Evolutionary conservation across 1,140 invertebrate species (phyloP).

Genomic region (Stenopsyche tienmushanensis): DNA sequence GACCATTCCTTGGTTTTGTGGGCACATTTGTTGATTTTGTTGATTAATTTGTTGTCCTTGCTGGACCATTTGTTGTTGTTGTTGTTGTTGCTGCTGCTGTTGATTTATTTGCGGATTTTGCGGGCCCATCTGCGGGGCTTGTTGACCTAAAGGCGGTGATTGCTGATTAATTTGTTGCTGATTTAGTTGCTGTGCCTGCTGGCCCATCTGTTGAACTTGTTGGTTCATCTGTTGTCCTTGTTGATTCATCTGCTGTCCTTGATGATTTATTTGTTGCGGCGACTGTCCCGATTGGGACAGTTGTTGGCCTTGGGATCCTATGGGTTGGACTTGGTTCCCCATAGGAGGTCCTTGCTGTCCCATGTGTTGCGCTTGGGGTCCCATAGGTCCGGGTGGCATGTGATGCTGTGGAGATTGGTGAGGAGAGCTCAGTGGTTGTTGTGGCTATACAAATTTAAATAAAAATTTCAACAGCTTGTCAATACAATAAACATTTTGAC

Average conservation of each 20-base stretch:
- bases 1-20: slow-evolving; percentile 18
- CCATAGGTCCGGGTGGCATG: slow-evolving; percentile 46
- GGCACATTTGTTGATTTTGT: slow-evolving; percentile 42
- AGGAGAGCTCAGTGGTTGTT: slow-evolving; percentile 35
- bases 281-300: slow-evolving; percentile 52
- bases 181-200: slow-evolving; percentile 31
- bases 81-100: slow-evolving; percentile 49
- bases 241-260: slow-evolving; percentile 41
- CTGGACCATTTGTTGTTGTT: slow-evolving; percentile 48
- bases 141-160: slow-evolving; percentile 46
- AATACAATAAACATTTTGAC: slow-evolving; percentile 39
- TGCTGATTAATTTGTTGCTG: slow-evolving; percentile 50
- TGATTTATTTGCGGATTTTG: slow-evolving; percentile 50
- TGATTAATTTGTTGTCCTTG: slow-evolving; percentile 50
- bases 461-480: too few species aligned
- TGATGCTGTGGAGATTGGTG: slow-evolving; percentile 46
- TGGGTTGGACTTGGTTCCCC: slow-evolving; percentile 38
- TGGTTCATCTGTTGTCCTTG: slow-evolving; percentile 53
- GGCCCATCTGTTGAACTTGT: slow-evolving; percentile 2
- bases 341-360: slow-evolving; percentile 51
- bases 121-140: slow-evolving; percentile 47
- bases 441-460: slow-evolving; percentile 11
- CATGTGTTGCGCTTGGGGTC: slow-evolving; percentile 46
- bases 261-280: slow-evolving; percentile 46
- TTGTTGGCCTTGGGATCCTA: slow-evolving; percentile 39